phyloP scores from a whole-genome alignment of 2,797 vertebrate genomes.

The Poecilia velifera region DNA sequence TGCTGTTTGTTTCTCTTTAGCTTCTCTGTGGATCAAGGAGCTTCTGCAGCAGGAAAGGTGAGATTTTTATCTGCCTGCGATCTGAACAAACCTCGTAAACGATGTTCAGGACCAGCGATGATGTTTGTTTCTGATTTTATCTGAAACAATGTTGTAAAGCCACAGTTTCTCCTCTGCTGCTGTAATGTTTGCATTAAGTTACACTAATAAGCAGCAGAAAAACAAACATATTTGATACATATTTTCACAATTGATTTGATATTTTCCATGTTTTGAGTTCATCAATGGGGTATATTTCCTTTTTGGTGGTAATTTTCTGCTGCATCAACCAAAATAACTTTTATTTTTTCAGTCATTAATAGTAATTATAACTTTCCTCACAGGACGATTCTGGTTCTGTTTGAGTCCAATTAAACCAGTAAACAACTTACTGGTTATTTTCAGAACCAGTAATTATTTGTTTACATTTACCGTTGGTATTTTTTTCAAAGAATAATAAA shows the following conservation, averaged over 20 bases:
- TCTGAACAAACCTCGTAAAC: not conserved
- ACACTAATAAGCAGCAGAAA: not conserved
- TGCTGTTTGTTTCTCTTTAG: constrained; percentile 62
- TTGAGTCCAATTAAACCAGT: too few relatives aligned
- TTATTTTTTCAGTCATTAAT: not conserved
- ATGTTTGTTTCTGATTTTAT: not conserved
- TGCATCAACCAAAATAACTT: not conserved
- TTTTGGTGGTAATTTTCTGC: not conserved
- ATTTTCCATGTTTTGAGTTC: not conserved
- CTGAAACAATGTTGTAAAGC: not conserved
- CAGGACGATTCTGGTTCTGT: too few relatives aligned
- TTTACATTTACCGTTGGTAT: too few relatives aligned
- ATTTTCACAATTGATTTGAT: not conserved
- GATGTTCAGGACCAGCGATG: not conserved
- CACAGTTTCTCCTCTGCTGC: not conserved
- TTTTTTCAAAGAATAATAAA: too few relatives aligned
- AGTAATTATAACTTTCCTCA: too few relatives aligned
- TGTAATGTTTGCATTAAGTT: not conserved
- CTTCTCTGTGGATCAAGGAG: constrained; percentile 78
- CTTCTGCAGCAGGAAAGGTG: constrained; percentile 80
- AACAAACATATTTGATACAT: not conserved
- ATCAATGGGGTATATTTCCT: not conserved
- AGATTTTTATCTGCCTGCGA: constrained; percentile 34
- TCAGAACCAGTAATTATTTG: too few relatives aligned
- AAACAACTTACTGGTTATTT: too few relatives aligned